Evolutionary conservation across 2,888 invertebrate species (phyloP), one percentile per base, ranked within the genome.

Genomic region (Ophonus ardosiacus): DNA sequence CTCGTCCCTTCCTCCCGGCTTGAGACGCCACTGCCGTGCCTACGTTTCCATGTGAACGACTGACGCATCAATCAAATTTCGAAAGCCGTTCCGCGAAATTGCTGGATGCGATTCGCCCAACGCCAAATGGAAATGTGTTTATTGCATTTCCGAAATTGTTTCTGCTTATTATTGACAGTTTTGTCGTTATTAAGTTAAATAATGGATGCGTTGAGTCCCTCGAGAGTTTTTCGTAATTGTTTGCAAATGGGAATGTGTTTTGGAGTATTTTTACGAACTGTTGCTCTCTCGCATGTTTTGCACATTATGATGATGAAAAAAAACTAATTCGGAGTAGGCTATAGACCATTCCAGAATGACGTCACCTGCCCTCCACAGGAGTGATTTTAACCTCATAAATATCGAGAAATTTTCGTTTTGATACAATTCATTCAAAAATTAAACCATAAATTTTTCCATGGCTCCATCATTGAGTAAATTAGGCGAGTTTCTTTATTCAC

Each of bases 1-100:
- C 40, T n/a, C 40, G 18, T 17, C 74, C 40, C n/a, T 3, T 8
- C 8, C 68, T 21, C 10, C 13, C 24, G 0, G 24, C 63, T 63
- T 21, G 24, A 21, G 63, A 63, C 63, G 63, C 63, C 59, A 18
- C 63, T 81, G 81, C 6, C 68, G 31, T 5, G 31, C 31, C 13
- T 15, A 81, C 65, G 31, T 68, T 81, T 68, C 71, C 71, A 81
- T 61, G 56, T 81, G 24, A 63, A n/a, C 65, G 81, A 40, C 59
- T 63, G 21, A 43, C 17, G 57, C 81, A 81, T 81, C 81, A 81
- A 81, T 81, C 81, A 81, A 68, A 81, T 81, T 81, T 81, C 71
- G 56, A 81, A 57, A 56, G 56, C 56, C 51, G 21, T 56, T 57
- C 24, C 31, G 56, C 24, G 51, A 57, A 81, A 81, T 68, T 71